Evolutionary conservation across 2,113 vertebrate species (phyloP).

Genomic region (Ailuropoda melanoleuca): DNA sequence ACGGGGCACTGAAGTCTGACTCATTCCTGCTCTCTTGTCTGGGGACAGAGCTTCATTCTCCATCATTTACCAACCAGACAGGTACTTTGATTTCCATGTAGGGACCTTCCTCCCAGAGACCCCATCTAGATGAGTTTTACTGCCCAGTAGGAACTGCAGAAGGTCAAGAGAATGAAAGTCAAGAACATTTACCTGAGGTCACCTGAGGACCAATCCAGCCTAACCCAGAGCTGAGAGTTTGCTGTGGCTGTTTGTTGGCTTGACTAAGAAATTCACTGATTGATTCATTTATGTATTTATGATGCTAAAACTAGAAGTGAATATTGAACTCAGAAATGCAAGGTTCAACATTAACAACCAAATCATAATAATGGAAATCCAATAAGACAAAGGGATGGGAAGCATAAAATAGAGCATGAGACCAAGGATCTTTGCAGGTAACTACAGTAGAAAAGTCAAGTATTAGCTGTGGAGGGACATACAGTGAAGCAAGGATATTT

Average conservation of each 20-base stretch:
- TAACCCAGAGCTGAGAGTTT: background rate
- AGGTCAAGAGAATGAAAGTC: background rate
- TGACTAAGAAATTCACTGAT: background rate
- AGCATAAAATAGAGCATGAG: background rate
- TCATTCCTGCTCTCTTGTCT: no score
- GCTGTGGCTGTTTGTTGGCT: no score
- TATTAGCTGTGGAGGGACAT: no score
- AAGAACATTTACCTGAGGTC: background rate
- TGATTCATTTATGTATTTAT: background rate
- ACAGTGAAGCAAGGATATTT: background rate
- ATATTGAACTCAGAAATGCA: background rate
- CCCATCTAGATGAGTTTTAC: no score
- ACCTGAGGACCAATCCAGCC: background rate
- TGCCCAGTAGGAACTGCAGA: no score
- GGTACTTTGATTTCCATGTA: no score
- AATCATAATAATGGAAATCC: background rate
- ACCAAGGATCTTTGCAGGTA: background rate
- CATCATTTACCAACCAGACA: no score
- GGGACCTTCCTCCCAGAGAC: no score
- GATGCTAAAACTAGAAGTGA: background rate
- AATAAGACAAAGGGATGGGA: background rate
- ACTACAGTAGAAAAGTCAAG: background rate
- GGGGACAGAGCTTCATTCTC: no score
- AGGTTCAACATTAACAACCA: background rate
- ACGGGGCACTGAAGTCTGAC: no score